phyloP scores from a whole-genome alignment of 2,113 vertebrate genomes.

The Aspiorhynchus laticeps region DNA sequence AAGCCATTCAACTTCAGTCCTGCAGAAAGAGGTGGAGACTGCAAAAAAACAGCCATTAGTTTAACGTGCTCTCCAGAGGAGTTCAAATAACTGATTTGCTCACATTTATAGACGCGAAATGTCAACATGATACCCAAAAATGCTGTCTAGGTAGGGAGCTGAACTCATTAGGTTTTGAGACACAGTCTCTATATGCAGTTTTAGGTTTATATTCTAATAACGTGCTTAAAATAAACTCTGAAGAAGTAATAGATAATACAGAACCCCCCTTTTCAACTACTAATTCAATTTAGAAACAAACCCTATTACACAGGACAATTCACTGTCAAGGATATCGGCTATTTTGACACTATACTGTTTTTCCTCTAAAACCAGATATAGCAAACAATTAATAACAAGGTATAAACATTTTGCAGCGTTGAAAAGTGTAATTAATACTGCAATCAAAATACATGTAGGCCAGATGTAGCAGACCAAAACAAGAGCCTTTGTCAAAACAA shows the following conservation, averaged over 20 bases:
- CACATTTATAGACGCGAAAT: neutral
- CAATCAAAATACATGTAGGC: slow-evolving; percentile 18
- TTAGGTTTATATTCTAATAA: neutral
- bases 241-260: neutral
- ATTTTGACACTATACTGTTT: neutral
- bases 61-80: neutral
- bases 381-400: neutral
- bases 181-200: neutral
- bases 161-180: neutral
- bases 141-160: neutral
- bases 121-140: neutral
- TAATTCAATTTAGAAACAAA: neutral
- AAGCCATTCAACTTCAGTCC: neutral
- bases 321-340: neutral
- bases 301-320: neutral
- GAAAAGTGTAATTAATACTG: neutral
- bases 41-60: neutral
- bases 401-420: neutral
- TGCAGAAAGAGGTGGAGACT: slow-evolving; percentile 29
- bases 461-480: slow-evolving; percentile 29
- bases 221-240: neutral
- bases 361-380: neutral
- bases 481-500: slow-evolving; percentile 48
- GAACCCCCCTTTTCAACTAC: neutral
- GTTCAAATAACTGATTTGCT: neutral